Evolutionary conservation across 2,113 vertebrate species (phyloP).

Genomic region (Oxyura jamaicensis): DNA sequence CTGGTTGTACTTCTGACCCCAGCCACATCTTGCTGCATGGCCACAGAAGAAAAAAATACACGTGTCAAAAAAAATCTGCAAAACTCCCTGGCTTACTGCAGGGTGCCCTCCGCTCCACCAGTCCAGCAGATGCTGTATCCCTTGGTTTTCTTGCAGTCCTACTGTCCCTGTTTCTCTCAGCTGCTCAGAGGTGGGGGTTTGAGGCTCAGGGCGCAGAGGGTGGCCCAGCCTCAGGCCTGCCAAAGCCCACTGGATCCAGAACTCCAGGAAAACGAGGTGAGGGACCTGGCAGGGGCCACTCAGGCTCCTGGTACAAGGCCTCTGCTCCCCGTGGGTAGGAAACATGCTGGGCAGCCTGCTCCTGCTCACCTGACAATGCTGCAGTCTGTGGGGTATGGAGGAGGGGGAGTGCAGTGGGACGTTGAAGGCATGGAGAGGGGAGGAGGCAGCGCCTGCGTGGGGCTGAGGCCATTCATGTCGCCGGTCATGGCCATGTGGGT

Average conservation of each 20-base stretch:
- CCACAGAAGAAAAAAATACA: not conserved
- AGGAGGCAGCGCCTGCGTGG: constrained; percentile 91
- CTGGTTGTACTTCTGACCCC: not conserved
- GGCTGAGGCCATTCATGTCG: constrained; percentile 97
- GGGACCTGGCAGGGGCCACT: not conserved
- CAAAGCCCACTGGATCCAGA: not conserved
- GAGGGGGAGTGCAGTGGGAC: constrained; percentile 98
- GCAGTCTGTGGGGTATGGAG: constrained; percentile 98
- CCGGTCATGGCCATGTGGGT: constrained; percentile 94
- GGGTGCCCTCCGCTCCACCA: not conserved
- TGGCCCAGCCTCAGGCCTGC: not conserved
- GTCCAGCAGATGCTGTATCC: not conserved
- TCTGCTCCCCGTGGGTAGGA: not conserved
- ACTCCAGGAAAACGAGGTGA: not conserved
- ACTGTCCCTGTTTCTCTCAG: not conserved
- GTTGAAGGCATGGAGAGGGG: constrained; percentile 95
- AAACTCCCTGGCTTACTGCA: not conserved
- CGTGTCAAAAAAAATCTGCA: not conserved
- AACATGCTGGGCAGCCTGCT: not conserved
- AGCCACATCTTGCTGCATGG: not conserved
- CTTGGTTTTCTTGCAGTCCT: constrained; percentile 5
- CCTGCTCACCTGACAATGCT: constrained; percentile 96
- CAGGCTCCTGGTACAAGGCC: not conserved
- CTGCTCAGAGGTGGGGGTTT: not conserved
- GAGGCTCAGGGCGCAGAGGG: not conserved